Conservation (phyloP, 64 coral and sea anemone genomes). For the Montipora sp. region DNA sequence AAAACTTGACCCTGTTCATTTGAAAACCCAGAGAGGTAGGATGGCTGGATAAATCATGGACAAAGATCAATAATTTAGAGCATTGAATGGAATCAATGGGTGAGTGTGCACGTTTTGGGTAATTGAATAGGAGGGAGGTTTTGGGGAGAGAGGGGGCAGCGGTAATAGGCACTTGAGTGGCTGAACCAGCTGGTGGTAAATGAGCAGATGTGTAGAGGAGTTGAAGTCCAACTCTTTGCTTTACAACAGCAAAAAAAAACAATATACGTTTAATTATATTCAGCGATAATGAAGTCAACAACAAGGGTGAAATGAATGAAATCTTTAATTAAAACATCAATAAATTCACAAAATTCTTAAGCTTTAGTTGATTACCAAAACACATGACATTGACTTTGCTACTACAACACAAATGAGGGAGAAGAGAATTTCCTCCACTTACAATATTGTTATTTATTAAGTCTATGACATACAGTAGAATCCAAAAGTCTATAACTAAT, state of each 20-base stretch:
- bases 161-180: too few species aligned
- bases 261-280: background rate
- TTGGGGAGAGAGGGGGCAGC: too few species aligned
- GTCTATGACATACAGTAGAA: too few species aligned
- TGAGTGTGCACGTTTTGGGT: background rate
- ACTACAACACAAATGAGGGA: background rate
- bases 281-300: background rate
- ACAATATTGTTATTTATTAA: background rate
- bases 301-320: background rate
- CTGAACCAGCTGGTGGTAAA: too few species aligned
- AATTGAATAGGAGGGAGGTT: background rate
- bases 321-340: background rate
- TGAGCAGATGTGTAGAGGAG: too few species aligned
- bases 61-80: too few species aligned
- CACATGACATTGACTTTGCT: too few species aligned
- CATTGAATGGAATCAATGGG: background rate
- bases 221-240: too few species aligned
- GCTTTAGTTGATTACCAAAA: background rate
- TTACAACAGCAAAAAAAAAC: too few species aligned
- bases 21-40: background rate
- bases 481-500: too few species aligned
- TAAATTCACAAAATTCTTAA: background rate
- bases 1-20: too few species aligned
- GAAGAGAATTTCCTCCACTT: background rate
- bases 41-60: too few species aligned